Conservation (phyloP, 2,888 invertebrate genomes). For the Gastrophysa polygoni region DNA sequence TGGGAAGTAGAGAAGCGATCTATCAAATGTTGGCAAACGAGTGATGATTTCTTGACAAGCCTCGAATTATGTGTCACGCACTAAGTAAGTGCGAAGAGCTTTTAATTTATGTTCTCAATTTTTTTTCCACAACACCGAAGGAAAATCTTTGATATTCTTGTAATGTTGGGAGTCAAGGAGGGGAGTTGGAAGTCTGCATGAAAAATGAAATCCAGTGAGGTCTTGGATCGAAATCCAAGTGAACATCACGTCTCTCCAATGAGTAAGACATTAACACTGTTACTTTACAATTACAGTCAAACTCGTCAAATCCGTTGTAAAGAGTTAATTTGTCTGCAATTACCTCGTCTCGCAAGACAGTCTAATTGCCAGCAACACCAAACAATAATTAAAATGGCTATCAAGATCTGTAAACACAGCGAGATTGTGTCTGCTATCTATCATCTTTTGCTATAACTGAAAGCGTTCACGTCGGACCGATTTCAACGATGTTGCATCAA, state of each 20-base stretch:
- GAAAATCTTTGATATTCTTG: background rate
- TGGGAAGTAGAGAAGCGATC: slow-evolving; percentile 42
- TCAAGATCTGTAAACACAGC: background rate
- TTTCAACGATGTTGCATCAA: too few species aligned
- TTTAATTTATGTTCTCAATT: background rate
- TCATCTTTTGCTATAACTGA: too few species aligned
- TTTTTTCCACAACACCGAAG: too few species aligned
- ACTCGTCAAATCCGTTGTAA: background rate
- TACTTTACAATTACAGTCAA: background rate
- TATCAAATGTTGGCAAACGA: slow-evolving; percentile 48
- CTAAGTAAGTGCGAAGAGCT: background rate
- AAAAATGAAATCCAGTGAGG: background rate
- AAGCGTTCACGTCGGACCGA: too few species aligned
- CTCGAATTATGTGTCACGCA: slow-evolving; percentile 10
- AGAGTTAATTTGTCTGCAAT: background rate
- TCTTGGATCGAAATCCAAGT: background rate
- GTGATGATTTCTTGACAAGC: slow-evolving; percentile 47
- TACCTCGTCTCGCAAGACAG: background rate
- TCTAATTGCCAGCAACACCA: background rate
- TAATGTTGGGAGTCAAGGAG: background rate
- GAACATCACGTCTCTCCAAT: background rate
- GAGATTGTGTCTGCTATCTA: background rate
- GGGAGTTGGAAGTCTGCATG: background rate
- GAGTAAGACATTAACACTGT: background rate
- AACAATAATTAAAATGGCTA: background rate